A percentile compares a stretch with the other conserved stretches of the same genome.
Evolutionary conservation across 2,888 invertebrate species (phyloP).

Genomic region (Phengaris arion): DNA sequence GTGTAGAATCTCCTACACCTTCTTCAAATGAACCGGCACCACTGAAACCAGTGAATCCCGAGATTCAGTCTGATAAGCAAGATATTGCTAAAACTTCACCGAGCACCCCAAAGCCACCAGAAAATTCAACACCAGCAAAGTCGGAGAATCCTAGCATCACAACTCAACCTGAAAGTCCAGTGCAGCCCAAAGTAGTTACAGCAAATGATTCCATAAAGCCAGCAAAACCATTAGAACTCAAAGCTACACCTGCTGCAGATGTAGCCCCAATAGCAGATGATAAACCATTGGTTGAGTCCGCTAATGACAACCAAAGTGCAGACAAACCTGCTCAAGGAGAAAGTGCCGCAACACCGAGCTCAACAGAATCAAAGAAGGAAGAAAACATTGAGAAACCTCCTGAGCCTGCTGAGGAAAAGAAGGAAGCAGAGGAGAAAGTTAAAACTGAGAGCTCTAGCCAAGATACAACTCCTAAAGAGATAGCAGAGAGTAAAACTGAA

Average conservation of each 20-base stretch:
- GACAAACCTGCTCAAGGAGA: slow-evolving; percentile 51
- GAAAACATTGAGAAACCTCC: slow-evolving; percentile 52
- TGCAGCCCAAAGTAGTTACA: slow-evolving; percentile 62
- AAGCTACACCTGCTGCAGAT: slow-evolving; percentile 63
- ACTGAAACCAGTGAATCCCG: slow-evolving; percentile 65
- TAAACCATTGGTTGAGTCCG: slow-evolving; percentile 66
- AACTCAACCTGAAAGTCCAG: slow-evolving; percentile 52
- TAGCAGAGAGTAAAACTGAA: slow-evolving; percentile 45
- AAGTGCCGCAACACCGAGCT: slow-evolving; percentile 51
- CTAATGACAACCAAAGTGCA: slow-evolving; percentile 59
- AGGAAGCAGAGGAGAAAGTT: slow-evolving; percentile 47
- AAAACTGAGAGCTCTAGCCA: slow-evolving; percentile 47
- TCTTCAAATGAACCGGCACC: slow-evolving; percentile 54
- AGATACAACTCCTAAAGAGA: slow-evolving; percentile 51
- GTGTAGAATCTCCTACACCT: slow-evolving; percentile 66
- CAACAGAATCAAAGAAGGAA: slow-evolving; percentile 58
- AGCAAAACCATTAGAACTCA: slow-evolving; percentile 62
- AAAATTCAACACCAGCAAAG: slow-evolving; percentile 52
- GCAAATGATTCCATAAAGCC: slow-evolving; percentile 66
- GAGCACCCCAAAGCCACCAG: slow-evolving; percentile 71
- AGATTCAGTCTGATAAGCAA: slow-evolving; percentile 65
- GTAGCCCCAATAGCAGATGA: slow-evolving; percentile 66
- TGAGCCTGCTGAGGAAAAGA: slow-evolving; percentile 48
- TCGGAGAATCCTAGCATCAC: slow-evolving; percentile 54
- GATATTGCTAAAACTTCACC: slow-evolving; percentile 71